These are phyloP conservation scores for Drosophila kepulauana DNA, from an alignment of 1,140 invertebrate genomes.

Conservation along the genomic window DNA sequence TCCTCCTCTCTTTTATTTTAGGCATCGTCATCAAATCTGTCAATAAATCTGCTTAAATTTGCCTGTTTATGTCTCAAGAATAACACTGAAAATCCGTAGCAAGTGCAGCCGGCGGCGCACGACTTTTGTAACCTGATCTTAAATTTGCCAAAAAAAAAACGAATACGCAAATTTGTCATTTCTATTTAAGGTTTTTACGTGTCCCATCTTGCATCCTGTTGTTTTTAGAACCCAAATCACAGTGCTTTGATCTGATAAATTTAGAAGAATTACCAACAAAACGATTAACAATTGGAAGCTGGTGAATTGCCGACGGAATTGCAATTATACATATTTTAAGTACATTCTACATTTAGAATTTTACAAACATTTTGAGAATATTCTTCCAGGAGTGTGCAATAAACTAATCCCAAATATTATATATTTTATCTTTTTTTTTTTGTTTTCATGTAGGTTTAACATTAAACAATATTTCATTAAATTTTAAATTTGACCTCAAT, in stretches of 20 bases:
- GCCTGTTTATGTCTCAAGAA: conserved; percentile 39
- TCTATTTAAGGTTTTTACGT: conserved; percentile 3
- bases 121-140: conserved; percentile 66
- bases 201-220: background rate
- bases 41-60: conserved; percentile 59
- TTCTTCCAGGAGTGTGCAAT: no score
- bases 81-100: conserved; percentile 19
- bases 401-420: no score
- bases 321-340: background rate
- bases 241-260: background rate
- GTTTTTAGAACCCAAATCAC: background rate
- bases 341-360: no score
- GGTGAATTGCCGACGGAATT: conserved; percentile 4
- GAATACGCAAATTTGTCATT: conserved; percentile 1
- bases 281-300: conserved; percentile 8
- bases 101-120: conserved; percentile 49
- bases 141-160: conserved; percentile 22
- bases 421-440: no score
- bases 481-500: no score
- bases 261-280: background rate
- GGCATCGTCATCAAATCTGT: conserved; percentile 37
- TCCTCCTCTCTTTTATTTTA: background rate
- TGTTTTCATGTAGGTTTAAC: no score
- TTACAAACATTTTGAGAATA: background rate
- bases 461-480: no score